Conservation (phyloP, 2,797 vertebrate genomes). For the Danio tinwini region DNA sequence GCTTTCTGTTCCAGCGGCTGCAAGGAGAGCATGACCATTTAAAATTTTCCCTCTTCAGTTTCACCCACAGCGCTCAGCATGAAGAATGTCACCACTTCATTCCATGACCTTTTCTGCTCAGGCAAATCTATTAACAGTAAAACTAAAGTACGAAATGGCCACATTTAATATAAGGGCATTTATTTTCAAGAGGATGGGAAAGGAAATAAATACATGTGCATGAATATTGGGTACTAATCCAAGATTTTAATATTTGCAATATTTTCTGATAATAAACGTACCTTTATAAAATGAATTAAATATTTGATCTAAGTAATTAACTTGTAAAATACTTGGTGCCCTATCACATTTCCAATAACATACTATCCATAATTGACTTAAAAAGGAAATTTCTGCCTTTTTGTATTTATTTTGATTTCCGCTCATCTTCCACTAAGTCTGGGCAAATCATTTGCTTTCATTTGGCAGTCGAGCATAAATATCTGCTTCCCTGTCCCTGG, state of each 20-base stretch:
- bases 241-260: neutral
- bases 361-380: slow-evolving; percentile 41
- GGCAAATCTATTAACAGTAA: neutral
- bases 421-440: slow-evolving; percentile 45
- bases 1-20: slow-evolving; percentile 7
- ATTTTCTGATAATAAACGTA: neutral
- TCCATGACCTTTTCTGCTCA: slow-evolving; percentile 1
- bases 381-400: slow-evolving; percentile 39
- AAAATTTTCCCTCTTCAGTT: neutral
- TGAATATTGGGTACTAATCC: neutral
- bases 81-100: neutral
- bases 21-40: slow-evolving; percentile 3
- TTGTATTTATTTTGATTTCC: slow-evolving; percentile 53
- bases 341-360: slow-evolving; percentile 1
- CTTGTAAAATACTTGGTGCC: neutral
- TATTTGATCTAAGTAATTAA: neutral
- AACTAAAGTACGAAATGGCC: neutral
- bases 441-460: slow-evolving; percentile 58
- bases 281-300: neutral
- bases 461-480: slow-evolving; percentile 56
- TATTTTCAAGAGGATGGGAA: neutral
- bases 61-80: neutral
- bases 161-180: neutral
- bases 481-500: slow-evolving; percentile 29
- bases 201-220: neutral